These are phyloP conservation scores for Proales similis DNA, from an alignment of 1,140 invertebrate species.

Conservation along the genomic window DNA sequence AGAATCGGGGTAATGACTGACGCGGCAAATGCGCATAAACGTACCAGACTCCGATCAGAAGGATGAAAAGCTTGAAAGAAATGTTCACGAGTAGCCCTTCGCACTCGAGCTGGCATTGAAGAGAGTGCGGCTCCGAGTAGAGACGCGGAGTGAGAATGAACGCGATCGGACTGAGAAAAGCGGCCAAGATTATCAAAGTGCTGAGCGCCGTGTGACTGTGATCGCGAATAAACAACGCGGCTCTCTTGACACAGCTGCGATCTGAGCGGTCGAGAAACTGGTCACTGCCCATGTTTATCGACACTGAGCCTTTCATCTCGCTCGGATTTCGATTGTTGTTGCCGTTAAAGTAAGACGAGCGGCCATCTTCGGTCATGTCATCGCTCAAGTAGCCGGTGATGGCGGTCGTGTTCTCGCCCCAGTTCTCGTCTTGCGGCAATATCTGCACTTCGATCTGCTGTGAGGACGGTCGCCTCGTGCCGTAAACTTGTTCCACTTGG, in stretches of 20 bases:
- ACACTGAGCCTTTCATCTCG: constrained; percentile 48
- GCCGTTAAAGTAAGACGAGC: constrained; percentile 21
- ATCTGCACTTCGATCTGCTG: constrained; percentile 86
- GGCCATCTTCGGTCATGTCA: constrained; percentile 34
- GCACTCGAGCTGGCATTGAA: constrained; percentile 70
- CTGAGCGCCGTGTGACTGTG: constrained; percentile 70
- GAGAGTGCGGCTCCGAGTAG: constrained; percentile 38
- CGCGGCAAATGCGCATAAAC: constrained; percentile 54
- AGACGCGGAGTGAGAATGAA: constrained; percentile 84
- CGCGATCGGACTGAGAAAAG: constrained; percentile 80
- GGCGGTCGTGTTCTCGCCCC: constrained; percentile 93
- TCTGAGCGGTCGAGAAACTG: too few relatives aligned
- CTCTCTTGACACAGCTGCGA: too few relatives aligned
- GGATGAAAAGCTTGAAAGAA: constrained; percentile 78
- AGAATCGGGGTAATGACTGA: constrained; percentile 82
- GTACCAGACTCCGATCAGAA: constrained; percentile 82
- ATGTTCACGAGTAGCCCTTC: constrained; percentile 81
- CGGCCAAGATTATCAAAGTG: constrained; percentile 65
- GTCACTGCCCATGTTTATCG: constrained; percentile 50
- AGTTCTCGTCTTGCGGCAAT: constrained; percentile 84
- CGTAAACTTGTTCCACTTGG: too few relatives aligned
- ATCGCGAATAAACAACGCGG: constrained; percentile 60
- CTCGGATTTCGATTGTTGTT: constrained; percentile 66
- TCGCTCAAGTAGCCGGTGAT: constrained; percentile 85
- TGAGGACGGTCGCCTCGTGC: constrained; percentile 32